A percentile compares a stretch with the other conserved stretches of the same genome.
Evolutionary conservation across 2,888 invertebrate species (phyloP).

Genomic region (Spodoptera exigua): DNA sequence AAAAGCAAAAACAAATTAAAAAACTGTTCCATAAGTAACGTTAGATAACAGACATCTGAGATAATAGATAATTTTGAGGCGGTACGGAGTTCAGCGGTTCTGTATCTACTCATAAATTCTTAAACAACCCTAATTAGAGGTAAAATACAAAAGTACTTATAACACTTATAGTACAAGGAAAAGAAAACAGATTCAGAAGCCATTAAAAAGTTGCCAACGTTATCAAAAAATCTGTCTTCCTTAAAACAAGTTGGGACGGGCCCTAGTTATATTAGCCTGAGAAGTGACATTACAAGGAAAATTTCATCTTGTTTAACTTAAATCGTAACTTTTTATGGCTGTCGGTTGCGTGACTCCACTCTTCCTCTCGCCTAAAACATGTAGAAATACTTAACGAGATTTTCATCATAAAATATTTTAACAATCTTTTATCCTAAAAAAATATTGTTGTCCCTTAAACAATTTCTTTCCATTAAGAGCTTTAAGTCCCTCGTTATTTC

Average conservation of each 20-base stretch:
- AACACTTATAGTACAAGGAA: conserved; percentile 19
- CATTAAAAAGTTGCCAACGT: conserved; percentile 64
- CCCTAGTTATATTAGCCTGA: conserved; percentile 67
- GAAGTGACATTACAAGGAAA: conserved; percentile 75
- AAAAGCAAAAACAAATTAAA: too few species aligned
- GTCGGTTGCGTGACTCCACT: conserved; percentile 63
- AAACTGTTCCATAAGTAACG: too few species aligned
- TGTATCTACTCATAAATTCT: conserved; percentile 2
- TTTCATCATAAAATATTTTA: conserved; percentile 23
- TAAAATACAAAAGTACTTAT: conserved; percentile 37
- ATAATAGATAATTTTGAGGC: too few species aligned
- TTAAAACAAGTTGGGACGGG: conserved; percentile 63
- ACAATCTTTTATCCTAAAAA: conserved; percentile 28
- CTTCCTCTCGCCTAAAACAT: conserved; percentile 50
- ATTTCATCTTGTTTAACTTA: conserved; percentile 76
- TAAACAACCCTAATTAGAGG: conserved; percentile 28
- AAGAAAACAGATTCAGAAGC: conserved; percentile 48
- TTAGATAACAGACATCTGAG: too few species aligned
- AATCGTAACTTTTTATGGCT: conserved; percentile 74
- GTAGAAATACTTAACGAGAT: conserved; percentile 40
- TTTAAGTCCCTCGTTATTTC: conserved; percentile 43
- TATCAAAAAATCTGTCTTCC: conserved; percentile 67
- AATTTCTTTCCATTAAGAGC: conserved; percentile 37
- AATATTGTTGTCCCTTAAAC: conserved; percentile 27
- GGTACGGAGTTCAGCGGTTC: too few species aligned